Evolutionary conservation across 2,888 invertebrate genomes (phyloP).

Genomic region (Sialis lutaria): DNA sequence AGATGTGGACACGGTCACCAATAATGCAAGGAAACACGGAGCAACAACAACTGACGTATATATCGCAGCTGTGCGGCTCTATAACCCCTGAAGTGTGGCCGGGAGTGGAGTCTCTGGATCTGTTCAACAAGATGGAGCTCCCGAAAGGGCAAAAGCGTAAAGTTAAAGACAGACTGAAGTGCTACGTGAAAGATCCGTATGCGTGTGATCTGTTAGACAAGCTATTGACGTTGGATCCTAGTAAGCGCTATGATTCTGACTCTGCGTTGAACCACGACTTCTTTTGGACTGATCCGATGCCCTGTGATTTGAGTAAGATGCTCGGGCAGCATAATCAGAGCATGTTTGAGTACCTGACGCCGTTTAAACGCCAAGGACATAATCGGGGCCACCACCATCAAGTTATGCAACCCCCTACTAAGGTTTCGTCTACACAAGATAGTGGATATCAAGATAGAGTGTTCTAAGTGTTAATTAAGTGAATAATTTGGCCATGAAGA

Average conservation of each 20-base stretch:
- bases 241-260: conserved; percentile 75
- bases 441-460: conserved; percentile 76
- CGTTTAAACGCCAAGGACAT: conserved; percentile 52
- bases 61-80: conserved; percentile 91
- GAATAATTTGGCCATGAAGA: background rate
- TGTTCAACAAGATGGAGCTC: conserved; percentile 76
- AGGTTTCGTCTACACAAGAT: conserved; percentile 37
- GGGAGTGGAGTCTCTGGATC: conserved; percentile 73
- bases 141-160: conserved; percentile 75
- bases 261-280: conserved; percentile 93
- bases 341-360: conserved; percentile 88
- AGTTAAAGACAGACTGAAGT: conserved; percentile 68
- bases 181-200: conserved; percentile 79
- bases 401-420: conserved; percentile 32
- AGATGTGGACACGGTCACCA: conserved; percentile 95
- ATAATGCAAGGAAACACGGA: conserved; percentile 95
- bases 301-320: conserved; percentile 81
- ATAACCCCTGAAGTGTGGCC: conserved; percentile 91
- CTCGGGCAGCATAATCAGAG: conserved; percentile 76
- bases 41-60: conserved; percentile 86
- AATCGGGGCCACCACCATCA: conserved; percentile 53
- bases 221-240: conserved; percentile 79
- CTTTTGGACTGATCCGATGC: conserved; percentile 97
- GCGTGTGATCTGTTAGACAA: conserved; percentile 90
- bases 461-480: conserved; percentile 34